These are phyloP conservation scores for Sialis lutaria DNA, from an alignment of 2,888 invertebrate species.

Conservation along the genomic window DNA sequence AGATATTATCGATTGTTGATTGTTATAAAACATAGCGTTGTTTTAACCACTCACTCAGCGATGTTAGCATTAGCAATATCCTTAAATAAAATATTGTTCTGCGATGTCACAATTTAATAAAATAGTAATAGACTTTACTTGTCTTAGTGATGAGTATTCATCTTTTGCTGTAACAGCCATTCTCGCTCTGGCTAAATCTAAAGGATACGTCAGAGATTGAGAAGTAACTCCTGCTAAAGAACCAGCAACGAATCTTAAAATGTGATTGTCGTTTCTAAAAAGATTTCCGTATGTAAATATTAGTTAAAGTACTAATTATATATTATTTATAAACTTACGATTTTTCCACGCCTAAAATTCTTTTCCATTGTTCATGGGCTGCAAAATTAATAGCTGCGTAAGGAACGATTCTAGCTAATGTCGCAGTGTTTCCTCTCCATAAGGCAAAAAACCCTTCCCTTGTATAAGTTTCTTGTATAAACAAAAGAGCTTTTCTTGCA, in stretches of 20 bases:
- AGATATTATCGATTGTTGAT: neutral
- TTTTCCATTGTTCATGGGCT: slow-evolving; percentile 94
- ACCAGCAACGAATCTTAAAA: slow-evolving; percentile 67
- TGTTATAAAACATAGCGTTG: neutral
- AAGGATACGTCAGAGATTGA: slow-evolving; percentile 84
- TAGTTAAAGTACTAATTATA: neutral
- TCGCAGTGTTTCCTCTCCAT: slow-evolving; percentile 97
- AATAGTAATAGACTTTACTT: slow-evolving; percentile 23
- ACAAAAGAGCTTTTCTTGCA: slow-evolving; percentile 48
- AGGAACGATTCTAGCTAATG: slow-evolving; percentile 92
- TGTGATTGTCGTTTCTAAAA: slow-evolving; percentile 13
- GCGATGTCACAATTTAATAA: neutral
- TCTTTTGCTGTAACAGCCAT: slow-evolving; percentile 86
- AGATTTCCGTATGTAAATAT: neutral
- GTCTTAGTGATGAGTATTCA: slow-evolving; percentile 43
- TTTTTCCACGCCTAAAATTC: slow-evolving; percentile 48
- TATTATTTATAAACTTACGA: neutral
- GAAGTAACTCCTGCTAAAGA: slow-evolving; percentile 92
- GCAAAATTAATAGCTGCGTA: slow-evolving; percentile 97
- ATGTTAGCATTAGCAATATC: too few relatives aligned
- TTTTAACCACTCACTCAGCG: neutral
- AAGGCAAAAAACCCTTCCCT: slow-evolving; percentile 68
- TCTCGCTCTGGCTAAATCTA: slow-evolving; percentile 89
- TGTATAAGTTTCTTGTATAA: slow-evolving; percentile 47
- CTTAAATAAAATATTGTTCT: neutral